These are phyloP conservation scores for Pseudorhiza aurosa DNA, from an alignment of 30 jellyfish, hydroid and myxozoan genomes.

Conservation along the genomic window DNA sequence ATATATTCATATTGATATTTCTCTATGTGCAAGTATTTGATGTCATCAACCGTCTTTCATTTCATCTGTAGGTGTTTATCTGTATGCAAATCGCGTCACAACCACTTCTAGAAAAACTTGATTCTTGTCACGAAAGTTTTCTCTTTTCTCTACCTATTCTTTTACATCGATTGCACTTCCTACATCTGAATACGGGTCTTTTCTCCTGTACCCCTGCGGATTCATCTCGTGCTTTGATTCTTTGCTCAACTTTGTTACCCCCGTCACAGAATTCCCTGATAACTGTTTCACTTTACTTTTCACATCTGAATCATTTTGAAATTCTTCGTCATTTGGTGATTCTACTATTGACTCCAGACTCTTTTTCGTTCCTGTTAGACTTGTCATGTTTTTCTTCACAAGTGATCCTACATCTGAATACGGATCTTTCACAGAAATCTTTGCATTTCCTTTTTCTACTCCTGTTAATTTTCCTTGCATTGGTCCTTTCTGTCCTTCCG, in stretches of 20 bases:
- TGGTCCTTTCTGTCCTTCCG: neutral
- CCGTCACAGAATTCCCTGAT: slow-evolving; percentile 32
- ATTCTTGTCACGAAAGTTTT: neutral
- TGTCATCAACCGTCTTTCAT: too few relatives aligned
- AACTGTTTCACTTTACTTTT: neutral
- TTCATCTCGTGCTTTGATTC: neutral
- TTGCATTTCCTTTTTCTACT: slow-evolving; percentile 2
- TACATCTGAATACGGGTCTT: slow-evolving; percentile 79
- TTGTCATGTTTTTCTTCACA: slow-evolving; percentile 5
- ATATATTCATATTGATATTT: too few relatives aligned
- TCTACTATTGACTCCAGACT: slow-evolving; percentile 3
- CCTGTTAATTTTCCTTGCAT: neutral
- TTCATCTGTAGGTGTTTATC: too few relatives aligned
- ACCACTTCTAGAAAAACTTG: neutral
- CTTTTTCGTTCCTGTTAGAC: slow-evolving; percentile 34
- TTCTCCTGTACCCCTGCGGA: slow-evolving; percentile 2
- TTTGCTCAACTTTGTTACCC: neutral
- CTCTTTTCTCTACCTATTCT: neutral
- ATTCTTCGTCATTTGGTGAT: slow-evolving; percentile 7
- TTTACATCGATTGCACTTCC: slow-evolving; percentile 66
- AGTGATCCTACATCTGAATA: slow-evolving; percentile 63
- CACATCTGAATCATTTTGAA: neutral
- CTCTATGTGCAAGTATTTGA: too few relatives aligned
- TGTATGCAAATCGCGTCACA: neutral
- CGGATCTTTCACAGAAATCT: slow-evolving; percentile 32